Evolutionary conservation across 1,140 invertebrate genomes (phyloP).

Genomic region (Calliphora vicina): DNA sequence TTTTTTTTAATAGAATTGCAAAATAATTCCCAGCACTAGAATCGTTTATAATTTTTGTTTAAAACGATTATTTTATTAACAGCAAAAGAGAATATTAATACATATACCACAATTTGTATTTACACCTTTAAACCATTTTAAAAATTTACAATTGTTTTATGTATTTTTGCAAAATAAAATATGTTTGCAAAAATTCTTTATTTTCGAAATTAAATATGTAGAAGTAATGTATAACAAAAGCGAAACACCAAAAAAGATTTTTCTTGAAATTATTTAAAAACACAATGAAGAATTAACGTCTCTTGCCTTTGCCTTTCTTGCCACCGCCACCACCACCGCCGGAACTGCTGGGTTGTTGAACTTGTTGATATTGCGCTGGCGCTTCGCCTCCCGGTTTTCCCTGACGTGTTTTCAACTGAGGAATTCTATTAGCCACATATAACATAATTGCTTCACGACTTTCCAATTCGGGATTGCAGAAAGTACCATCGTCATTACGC

Average conservation of each 20-base stretch:
- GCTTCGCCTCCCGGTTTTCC: conserved; percentile 49
- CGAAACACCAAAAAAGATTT: not conserved
- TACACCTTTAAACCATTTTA: too few species aligned
- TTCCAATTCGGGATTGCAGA: conserved; percentile 76
- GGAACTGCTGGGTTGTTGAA: conserved; percentile 45
- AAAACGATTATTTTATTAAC: too few species aligned
- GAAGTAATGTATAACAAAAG: too few species aligned
- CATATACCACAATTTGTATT: too few species aligned
- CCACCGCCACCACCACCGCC: conserved; percentile 32
- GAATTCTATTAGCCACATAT: conserved; percentile 85
- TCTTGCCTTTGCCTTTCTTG: conserved; percentile 54
- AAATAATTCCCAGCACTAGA: too few species aligned
- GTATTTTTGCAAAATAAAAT: too few species aligned
- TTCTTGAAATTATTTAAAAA: not conserved
- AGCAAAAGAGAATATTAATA: too few species aligned
- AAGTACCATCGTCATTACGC: conserved; percentile 89
- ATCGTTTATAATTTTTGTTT: too few species aligned
- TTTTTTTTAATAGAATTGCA: too few species aligned
- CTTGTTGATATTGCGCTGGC: conserved; percentile 43
- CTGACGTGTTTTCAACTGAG: conserved; percentile 85
- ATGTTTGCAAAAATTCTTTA: too few species aligned
- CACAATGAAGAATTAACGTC: conserved; percentile 45
- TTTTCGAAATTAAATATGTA: too few species aligned
- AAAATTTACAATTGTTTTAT: too few species aligned
- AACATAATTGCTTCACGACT: conserved; percentile 80